Conservation (phyloP, 2,797 vertebrate genomes). For the Bradypus variegatus region DNA sequence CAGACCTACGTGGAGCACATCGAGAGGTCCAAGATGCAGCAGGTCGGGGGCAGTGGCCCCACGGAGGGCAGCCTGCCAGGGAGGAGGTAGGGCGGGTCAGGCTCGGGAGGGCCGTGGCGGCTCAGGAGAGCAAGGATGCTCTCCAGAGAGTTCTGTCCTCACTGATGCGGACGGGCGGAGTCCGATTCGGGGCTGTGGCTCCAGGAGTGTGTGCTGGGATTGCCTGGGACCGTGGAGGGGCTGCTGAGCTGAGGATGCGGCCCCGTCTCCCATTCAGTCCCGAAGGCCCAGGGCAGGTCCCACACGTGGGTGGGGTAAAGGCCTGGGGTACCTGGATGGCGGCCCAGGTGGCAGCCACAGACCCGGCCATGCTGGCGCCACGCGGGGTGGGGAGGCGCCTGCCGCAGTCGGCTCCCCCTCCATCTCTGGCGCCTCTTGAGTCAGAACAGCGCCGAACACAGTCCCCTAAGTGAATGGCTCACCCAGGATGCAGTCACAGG, state of each 20-base stretch:
- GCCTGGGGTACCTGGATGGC: neutral
- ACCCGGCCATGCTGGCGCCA: neutral
- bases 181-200: neutral
- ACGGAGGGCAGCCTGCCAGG: slow-evolving; percentile 85
- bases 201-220: neutral
- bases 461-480: neutral
- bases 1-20: slow-evolving; percentile 98
- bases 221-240: neutral
- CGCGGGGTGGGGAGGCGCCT: neutral
- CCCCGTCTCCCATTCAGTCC: neutral
- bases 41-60: slow-evolving; percentile 85
- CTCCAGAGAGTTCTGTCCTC: neutral
- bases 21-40: slow-evolving; percentile 95
- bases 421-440: neutral
- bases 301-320: neutral
- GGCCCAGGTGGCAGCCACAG: no score
- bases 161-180: neutral
- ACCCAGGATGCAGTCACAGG: no score
- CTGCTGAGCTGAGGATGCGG: neutral
- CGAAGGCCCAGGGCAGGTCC: neutral
- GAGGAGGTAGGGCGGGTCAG: slow-evolving; percentile 81
- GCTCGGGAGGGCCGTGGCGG: neutral
- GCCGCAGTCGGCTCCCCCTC: neutral
- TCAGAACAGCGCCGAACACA: neutral
- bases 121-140: neutral